phyloP scores from a whole-genome alignment of 1,140 invertebrate species.

The Neocloeon triangulifer region DNA sequence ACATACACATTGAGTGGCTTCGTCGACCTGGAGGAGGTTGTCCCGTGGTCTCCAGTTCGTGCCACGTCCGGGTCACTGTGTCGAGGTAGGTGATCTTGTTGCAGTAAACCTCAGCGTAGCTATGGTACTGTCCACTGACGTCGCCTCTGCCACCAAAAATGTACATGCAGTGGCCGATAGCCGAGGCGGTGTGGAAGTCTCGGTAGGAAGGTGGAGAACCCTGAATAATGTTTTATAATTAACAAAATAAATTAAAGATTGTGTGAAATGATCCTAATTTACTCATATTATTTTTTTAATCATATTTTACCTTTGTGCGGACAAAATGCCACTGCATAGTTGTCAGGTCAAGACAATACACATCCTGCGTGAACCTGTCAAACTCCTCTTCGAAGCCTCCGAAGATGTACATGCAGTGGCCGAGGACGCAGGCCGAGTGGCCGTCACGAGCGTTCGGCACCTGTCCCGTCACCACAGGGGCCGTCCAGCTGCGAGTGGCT shows the following conservation, averaged over 20 bases:
- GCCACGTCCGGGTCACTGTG: conserved; percentile 41
- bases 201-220: conserved; percentile 40
- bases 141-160: conserved; percentile 69
- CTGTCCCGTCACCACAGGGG: conserved; percentile 33
- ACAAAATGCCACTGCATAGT: conserved; percentile 47
- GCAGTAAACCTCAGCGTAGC: conserved; percentile 50
- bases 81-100: conserved; percentile 56
- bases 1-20: conserved; percentile 72
- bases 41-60: conserved; percentile 26
- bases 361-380: conserved; percentile 56
- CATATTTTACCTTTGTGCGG: conserved; percentile 27
- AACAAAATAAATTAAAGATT: too few species aligned
- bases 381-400: conserved; percentile 64
- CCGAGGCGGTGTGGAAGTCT: conserved; percentile 72
- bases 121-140: conserved; percentile 32
- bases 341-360: conserved; percentile 48
- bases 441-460: conserved; percentile 66
- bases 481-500: conserved; percentile 40
- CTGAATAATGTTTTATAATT: too few species aligned
- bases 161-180: conserved; percentile 50
- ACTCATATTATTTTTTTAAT: too few species aligned
- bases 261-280: too few species aligned
- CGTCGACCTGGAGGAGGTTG: conserved; percentile 40
- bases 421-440: conserved; percentile 65
- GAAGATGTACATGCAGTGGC: conserved; percentile 71